A percentile compares a stretch with the other conserved stretches of the same genome.
phyloP scores from a whole-genome alignment of 2,888 invertebrate species.

The Aplocera efformata region DNA sequence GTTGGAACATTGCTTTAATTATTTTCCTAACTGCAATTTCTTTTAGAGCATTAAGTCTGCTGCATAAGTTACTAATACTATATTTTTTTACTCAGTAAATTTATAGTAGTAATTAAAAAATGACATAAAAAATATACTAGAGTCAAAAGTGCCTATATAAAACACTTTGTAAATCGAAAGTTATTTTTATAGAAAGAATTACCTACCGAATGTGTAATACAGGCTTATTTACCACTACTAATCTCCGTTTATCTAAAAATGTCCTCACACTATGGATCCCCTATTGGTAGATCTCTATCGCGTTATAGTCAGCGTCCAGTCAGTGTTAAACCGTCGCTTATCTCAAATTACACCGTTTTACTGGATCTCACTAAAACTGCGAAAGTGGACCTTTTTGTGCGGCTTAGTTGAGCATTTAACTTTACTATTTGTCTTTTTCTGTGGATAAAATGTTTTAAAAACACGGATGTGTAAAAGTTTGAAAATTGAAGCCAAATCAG shows the following conservation, averaged over 20 bases:
- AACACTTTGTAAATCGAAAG: no score
- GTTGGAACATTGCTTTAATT: conserved; percentile 11
- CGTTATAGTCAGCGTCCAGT: conserved; percentile 32
- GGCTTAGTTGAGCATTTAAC: conserved; percentile 44
- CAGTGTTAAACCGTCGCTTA: conserved; percentile 58
- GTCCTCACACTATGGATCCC: conserved; percentile 36
- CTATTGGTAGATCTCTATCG: conserved; percentile 58
- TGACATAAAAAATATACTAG: no score
- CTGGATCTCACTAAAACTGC: conserved; percentile 61
- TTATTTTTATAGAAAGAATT: no score
- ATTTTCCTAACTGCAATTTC: no score
- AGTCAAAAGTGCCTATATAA: no score
- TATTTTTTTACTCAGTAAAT: no score
- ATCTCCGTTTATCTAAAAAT: conserved; percentile 36
- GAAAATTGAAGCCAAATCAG: no score
- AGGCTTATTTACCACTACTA: conserved; percentile 27
- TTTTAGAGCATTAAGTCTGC: no score
- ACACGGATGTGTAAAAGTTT: no score
- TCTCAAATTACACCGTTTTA: conserved; percentile 72
- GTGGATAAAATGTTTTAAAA: conserved; percentile 1
- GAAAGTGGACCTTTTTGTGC: conserved; percentile 53
- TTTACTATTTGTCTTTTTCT: conserved; percentile 35
- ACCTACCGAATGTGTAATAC: no score
- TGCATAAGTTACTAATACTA: no score
- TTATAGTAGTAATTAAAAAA: no score